These are phyloP conservation scores for Tachyglossus aculeatus DNA, from an alignment of 2,797 vertebrate genomes.

Conservation along the genomic window DNA sequence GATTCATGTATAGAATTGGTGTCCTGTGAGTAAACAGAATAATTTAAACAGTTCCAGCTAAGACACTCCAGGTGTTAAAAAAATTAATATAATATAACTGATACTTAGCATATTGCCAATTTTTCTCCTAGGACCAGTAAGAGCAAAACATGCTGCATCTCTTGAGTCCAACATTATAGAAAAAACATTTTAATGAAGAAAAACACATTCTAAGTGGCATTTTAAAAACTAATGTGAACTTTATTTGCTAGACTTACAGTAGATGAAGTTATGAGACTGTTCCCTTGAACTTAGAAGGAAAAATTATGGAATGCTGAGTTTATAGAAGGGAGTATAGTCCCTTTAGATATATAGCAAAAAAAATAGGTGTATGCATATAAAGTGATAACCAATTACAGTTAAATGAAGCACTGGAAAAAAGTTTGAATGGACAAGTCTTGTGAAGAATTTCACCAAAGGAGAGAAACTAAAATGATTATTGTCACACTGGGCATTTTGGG, in stretches of 20 bases:
- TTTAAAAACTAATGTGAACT: slow-evolving; percentile 31
- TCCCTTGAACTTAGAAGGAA: background rate
- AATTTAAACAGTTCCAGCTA: slow-evolving; percentile 42
- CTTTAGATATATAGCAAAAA: background rate
- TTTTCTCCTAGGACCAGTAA: slow-evolving; percentile 6
- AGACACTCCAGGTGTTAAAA: slow-evolving; percentile 49
- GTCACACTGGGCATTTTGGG: background rate
- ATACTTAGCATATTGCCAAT: slow-evolving; percentile 43
- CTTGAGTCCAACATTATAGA: slow-evolving; percentile 23
- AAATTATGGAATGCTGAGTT: background rate
- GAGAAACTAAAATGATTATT: accelerated
- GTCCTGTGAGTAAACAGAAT: slow-evolving; percentile 36
- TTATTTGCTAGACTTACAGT: background rate
- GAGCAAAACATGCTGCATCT: slow-evolving; percentile 37
- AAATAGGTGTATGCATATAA: background rate
- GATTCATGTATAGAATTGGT: slow-evolving; percentile 10
- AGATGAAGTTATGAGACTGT: background rate
- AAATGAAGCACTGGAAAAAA: background rate
- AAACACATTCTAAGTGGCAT: slow-evolving; percentile 19
- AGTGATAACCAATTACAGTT: background rate
- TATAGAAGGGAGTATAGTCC: background rate
- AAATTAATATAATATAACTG: slow-evolving; percentile 53
- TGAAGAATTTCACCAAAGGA: background rate
- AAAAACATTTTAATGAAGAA: slow-evolving; percentile 53
- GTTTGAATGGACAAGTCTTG: background rate